Evolutionary conservation across 2,888 invertebrate species (phyloP), one percentile per base, ranked within the genome.

Genomic region (Mechanitis messenoides): DNA sequence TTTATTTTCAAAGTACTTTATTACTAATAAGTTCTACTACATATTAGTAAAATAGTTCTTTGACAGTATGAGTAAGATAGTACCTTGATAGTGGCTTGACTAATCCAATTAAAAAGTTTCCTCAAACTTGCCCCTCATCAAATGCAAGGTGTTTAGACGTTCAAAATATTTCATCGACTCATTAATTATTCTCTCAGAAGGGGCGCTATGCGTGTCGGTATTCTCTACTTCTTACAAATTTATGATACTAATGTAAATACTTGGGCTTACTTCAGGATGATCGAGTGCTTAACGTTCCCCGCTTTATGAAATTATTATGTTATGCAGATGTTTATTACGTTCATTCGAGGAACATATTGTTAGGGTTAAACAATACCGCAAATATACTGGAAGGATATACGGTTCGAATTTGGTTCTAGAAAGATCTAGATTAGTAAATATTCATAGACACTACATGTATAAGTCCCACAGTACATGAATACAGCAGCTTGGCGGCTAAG

Each of bases 181-280:
- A 83, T 84, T 84, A 84, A 83, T 84, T 81, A 82, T 83, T 75
- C 77, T 68, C 67, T 69, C 64, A 67, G 71, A 73, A 73, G 78
- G 72, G 74, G 74, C 68, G 70, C 68, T 71, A 75, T 80, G 76
- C 81, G 80, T 81, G 81, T 68, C 70, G 76, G 75, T 74, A 81
- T 80, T 70, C 68, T 66, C 70, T 73, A 78, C 76, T 83, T 81
- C 80, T 85, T 81, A 84, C 76, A 78, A 84, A 85, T 85, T 85
- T 85, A 85, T 84, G 83, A 81, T 79, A 80, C 81, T 78, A 84
- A 84, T 85, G 84, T 84, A 84, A 85, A 85, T 85, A 84, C 84
- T 85, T 84, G 57, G 65, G 72, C 69, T 69, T 78, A 81, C 79
- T 80, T 77, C 66, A 66, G 70, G 72, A 75, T 76, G 77, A 81